Conservation (phyloP, 2,888 invertebrate genomes). For the Andrena dorsata region DNA sequence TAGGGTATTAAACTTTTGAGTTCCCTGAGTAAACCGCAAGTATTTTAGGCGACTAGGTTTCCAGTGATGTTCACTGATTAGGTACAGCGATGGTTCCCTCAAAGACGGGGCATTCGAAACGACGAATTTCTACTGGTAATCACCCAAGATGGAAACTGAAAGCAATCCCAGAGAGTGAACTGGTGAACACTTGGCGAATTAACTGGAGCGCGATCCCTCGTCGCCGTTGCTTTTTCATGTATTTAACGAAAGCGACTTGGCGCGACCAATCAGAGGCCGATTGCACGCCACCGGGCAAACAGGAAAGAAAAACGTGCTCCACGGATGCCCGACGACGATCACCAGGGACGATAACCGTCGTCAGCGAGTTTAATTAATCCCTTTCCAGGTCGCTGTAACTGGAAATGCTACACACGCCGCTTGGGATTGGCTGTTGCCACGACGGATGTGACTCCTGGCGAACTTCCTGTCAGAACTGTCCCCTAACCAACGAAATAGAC, state of each 20-base stretch:
- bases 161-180: background rate
- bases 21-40: background rate
- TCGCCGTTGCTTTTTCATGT: constrained; percentile 1
- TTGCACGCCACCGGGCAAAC: background rate
- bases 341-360: constrained; percentile 51
- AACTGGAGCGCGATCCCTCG: constrained; percentile 20
- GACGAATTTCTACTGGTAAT: background rate
- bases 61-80: too few species aligned
- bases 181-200: too few species aligned
- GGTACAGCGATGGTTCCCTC: too few species aligned
- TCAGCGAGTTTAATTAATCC: constrained; percentile 71
- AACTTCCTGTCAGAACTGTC: constrained; percentile 71
- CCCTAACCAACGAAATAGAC: constrained; percentile 40
- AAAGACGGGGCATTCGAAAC: background rate
- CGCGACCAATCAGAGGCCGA: constrained; percentile 16
- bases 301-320: background rate
- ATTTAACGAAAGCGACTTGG: background rate
- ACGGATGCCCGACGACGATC: constrained; percentile 11
- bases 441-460: constrained; percentile 73
- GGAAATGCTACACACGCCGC: constrained; percentile 65
- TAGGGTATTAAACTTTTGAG: background rate
- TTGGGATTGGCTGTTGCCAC: constrained; percentile 72
- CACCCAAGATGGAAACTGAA: background rate
- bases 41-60: too few species aligned
- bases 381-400: constrained; percentile 30